Base-by-base conservation (phyloP, 2,888 invertebrate genomes). In the Acleris holmiana region DNA sequence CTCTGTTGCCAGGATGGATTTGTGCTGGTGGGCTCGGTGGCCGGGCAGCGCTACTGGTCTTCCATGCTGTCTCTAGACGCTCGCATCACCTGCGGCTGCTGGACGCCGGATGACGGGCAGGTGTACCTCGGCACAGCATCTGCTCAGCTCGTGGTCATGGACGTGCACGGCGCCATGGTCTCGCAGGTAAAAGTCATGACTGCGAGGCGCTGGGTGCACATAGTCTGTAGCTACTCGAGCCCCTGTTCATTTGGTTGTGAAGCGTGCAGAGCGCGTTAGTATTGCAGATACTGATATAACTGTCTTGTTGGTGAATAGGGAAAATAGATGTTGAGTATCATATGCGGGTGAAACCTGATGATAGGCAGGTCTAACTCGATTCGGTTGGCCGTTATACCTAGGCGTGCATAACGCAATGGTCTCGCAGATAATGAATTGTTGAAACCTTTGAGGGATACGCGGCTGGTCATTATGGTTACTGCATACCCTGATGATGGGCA, bases 31-130 rank as follows among this genome's bases (percentile, higher is more conserved):
- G 99, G 99, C 0, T 99, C 98, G 1, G 99, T 99, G 68, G 98
- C 98, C 1, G 99, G 99, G 0, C 99, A 99, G 86, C 94, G 99
- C 8, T 99, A 99, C 89, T 99, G 99, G 99, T 99, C 99, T 0
- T 98, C 98, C 53, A 98, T 98, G 98, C 91, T 99, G 69, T 98
- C 99, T 77, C 93, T 99, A 72, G 98, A 98, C 82, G 96, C 98
- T 18, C 96, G 97, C 62, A 98, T 99, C 76, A 98, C 98, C 0
- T 98, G 98, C 84, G 99, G 99, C 48, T 97, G 98, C 79, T 99
- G 99, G 99, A 98, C 98, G 13, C 99, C 99, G 0, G 98, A 99
- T 81, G 99, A 99, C 86, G 97, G 97, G 81, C 98, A 98, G 93
- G 99, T 99, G 59, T 98, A 99, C 91, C 98, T 99, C 80, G 99